A percentile compares a stretch with the other conserved stretches of the same genome.
phyloP scores from a whole-genome alignment of 1,140 invertebrate species.

The Pachyrhynchus sulphureomaculatus region DNA sequence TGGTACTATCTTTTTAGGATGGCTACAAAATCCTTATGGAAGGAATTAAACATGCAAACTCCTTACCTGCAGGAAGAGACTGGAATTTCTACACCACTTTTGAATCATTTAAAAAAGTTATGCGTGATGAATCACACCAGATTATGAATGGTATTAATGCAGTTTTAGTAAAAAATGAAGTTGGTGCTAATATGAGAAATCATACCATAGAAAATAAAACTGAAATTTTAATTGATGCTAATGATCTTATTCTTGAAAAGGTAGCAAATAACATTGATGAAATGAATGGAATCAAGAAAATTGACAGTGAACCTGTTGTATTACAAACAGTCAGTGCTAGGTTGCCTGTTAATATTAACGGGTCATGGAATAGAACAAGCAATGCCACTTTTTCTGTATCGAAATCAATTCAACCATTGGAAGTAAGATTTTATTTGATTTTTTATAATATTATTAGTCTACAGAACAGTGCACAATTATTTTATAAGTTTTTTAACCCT shows the following conservation, averaged over 20 bases:
- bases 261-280: slow-evolving; percentile 74
- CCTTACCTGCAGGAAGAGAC: slow-evolving; percentile 65
- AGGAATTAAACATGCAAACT: slow-evolving; percentile 68
- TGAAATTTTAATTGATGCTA: slow-evolving; percentile 72
- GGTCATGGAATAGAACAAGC: slow-evolving; percentile 50
- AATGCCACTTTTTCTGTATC: slow-evolving; percentile 43
- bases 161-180: slow-evolving; percentile 61
- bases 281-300: slow-evolving; percentile 65
- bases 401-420: slow-evolving; percentile 16
- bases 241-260: slow-evolving; percentile 79
- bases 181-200: slow-evolving; percentile 61
- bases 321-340: slow-evolving; percentile 50
- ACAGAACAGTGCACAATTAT: no score
- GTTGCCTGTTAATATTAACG: slow-evolving; percentile 46
- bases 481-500: no score
- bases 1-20: slow-evolving; percentile 50
- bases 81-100: slow-evolving; percentile 71
- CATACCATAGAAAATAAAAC: slow-evolving; percentile 69
- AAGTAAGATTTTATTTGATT: slow-evolving; percentile 17
- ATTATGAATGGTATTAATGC: slow-evolving; percentile 50
- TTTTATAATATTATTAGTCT: neutral
- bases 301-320: slow-evolving; percentile 55
- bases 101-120: slow-evolving; percentile 64
- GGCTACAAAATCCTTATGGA: slow-evolving; percentile 60
- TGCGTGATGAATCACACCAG: slow-evolving; percentile 55